Base-by-base conservation (phyloP, 2,888 invertebrate genomes). In the Mythimna albipuncta region DNA sequence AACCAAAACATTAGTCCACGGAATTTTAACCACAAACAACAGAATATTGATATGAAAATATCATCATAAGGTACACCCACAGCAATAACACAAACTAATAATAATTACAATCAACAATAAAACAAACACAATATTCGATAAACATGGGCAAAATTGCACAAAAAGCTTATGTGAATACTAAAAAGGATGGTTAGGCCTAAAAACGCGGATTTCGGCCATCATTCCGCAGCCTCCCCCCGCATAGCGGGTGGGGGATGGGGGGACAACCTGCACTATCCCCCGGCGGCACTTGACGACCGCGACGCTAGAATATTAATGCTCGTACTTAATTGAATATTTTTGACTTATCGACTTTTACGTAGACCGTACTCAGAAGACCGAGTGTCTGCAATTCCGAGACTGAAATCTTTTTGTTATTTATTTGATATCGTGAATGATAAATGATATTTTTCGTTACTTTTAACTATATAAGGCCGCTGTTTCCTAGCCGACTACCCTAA, bases 141-240 rank as follows among this genome's bases (percentile, higher is more conserved):
- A 87, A 87, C 82, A 88, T 80, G 84, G 85, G 85, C 86, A 86
- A 91, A 91, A 87, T 89, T 87, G 87, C 88, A 55, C 89, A 87
- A 90, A 91, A 89, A 89, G 89, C 90, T 90, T 87, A 92, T 91
- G 91, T 91, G 93, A 89, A 91, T 93, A 90, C 94, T 94, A 94
- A 95, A 95, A 95, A 94, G 93, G 90, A 90, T 88, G 89, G 93
- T 93, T 90, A 95, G 95, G 95, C 95, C 95, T 95, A 95, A 95
- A 96, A 96, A 95, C 93, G 93, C 89, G 92, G 85, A 92, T 94
- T 94, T 93, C 91, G 86, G 89, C 90, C 90, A 91, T 91, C 91
- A 90, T 89, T 89, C 91, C 87, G 78, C 87, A 82, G 79, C 86
- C 87, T 85, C 89, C 87, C 83, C 77, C 70, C 52, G 74, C 64